Evolutionary conservation across 2,888 invertebrate genomes (phyloP).

Genomic region (Ashinkailepas kermadecensis): DNA sequence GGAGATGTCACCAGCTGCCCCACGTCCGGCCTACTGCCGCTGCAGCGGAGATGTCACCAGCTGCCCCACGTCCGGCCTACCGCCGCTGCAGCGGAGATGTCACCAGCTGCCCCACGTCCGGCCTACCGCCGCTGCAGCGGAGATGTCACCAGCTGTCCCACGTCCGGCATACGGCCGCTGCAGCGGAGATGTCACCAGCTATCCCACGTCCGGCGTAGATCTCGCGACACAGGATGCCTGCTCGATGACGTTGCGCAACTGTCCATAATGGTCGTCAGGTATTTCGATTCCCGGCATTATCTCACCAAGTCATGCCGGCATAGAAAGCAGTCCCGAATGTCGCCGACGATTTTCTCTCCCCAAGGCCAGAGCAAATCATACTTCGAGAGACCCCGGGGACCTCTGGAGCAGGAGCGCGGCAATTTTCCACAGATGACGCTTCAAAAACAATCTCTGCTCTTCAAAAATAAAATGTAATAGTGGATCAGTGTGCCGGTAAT

Average conservation of each 20-base stretch:
- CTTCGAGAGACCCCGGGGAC: neutral
- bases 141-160: too few species aligned
- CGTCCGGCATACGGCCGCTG: neutral
- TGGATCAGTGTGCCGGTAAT: constrained; percentile 16
- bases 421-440: constrained; percentile 2
- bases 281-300: neutral
- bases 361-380: neutral
- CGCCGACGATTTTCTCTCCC: neutral
- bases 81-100: too few species aligned
- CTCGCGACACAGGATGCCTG: neutral
- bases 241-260: neutral
- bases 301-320: neutral
- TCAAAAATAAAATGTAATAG: constrained; percentile 21
- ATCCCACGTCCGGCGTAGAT: neutral
- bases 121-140: too few species aligned
- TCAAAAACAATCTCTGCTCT: constrained; percentile 12
- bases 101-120: too few species aligned
- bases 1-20: too few species aligned
- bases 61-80: too few species aligned
- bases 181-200: neutral
- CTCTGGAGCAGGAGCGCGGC: neutral
- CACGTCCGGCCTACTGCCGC: too few species aligned
- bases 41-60: too few species aligned
- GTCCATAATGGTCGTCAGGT: neutral
- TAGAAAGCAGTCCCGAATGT: neutral